Conservation (phyloP, 1,140 invertebrate species). For the Pogonus chalceus region DNA sequence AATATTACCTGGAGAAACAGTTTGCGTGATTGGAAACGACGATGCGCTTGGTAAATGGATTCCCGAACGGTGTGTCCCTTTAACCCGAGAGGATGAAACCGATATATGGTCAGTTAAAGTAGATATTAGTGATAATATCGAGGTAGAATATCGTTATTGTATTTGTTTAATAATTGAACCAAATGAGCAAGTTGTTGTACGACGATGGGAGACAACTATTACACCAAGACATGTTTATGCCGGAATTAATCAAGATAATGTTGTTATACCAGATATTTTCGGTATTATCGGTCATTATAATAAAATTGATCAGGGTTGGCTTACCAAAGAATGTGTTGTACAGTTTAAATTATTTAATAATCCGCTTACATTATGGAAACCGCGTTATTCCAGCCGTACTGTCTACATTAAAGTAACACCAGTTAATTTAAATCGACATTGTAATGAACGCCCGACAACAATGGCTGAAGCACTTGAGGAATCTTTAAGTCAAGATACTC, state of each 20-base stretch:
- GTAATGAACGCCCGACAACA: constrained; percentile 24
- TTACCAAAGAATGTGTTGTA: constrained; percentile 74
- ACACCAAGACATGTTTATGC: constrained; percentile 49
- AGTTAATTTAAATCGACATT: constrained; percentile 55
- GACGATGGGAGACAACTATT: constrained; percentile 76
- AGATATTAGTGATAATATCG: constrained; percentile 50
- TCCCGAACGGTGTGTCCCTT: constrained; percentile 36
- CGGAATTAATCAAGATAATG: not conserved
- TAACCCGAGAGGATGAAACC: constrained; percentile 30
- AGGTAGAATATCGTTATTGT: constrained; percentile 70
- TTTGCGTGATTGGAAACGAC: constrained; percentile 40
- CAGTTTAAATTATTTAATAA: constrained; percentile 80
- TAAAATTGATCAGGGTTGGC: constrained; percentile 72
- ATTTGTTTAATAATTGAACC: constrained; percentile 48
- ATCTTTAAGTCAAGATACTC: constrained; percentile 46
- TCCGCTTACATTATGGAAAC: constrained; percentile 67
- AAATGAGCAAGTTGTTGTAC: constrained; percentile 47
- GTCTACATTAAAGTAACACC: constrained; percentile 67
- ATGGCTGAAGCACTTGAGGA: constrained; percentile 34
- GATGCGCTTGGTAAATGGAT: constrained; percentile 39
- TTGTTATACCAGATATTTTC: constrained; percentile 22
- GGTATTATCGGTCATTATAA: constrained; percentile 48
- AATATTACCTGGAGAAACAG: constrained; percentile 32
- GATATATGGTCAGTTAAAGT: constrained; percentile 43
- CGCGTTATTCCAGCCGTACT: constrained; percentile 57